A percentile compares a stretch with the other conserved stretches of the same genome.
Evolutionary conservation across 2,888 invertebrate species (phyloP).

Genomic region (Chymomyza caudatula): DNA sequence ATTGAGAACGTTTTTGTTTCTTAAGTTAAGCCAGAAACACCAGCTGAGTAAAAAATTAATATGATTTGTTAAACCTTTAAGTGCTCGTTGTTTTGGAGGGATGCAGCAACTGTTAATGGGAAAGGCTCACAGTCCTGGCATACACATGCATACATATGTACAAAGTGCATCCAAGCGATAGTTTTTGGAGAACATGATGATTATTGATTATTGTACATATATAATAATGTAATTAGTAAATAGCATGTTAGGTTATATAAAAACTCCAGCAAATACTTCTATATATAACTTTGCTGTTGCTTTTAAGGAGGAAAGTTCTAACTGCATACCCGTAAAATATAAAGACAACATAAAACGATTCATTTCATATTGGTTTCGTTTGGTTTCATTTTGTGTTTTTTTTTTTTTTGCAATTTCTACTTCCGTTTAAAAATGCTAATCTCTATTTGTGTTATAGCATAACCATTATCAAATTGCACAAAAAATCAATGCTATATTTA

Average conservation of each 20-base stretch:
- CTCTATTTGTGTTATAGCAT: conserved; percentile 36
- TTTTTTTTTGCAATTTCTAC: no score
- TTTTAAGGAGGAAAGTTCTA: not conserved
- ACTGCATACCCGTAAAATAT: not conserved
- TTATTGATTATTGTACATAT: not conserved
- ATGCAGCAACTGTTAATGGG: not conserved
- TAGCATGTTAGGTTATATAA: not conserved
- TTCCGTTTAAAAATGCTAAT: conserved; percentile 50
- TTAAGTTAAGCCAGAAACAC: not conserved
- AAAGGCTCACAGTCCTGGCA: not conserved
- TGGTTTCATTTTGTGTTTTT: no score
- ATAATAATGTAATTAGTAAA: not conserved
- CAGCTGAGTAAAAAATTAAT: not conserved
- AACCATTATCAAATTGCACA: conserved; percentile 46
- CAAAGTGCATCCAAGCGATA: not conserved
- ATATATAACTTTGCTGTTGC: not conserved
- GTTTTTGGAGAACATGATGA: not conserved
- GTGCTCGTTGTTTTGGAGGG: not conserved
- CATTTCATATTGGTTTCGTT: not conserved
- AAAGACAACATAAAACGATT: conserved; percentile 18
- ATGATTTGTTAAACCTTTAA: conserved; percentile 1
- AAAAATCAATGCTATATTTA: conserved; percentile 65
- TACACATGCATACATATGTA: not conserved
- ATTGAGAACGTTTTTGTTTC: conserved; percentile 9
- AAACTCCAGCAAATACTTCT: not conserved